These are phyloP conservation scores for Aplochiton taeniatus DNA, from an alignment of 2,797 vertebrate genomes.

Conservation along the genomic window DNA sequence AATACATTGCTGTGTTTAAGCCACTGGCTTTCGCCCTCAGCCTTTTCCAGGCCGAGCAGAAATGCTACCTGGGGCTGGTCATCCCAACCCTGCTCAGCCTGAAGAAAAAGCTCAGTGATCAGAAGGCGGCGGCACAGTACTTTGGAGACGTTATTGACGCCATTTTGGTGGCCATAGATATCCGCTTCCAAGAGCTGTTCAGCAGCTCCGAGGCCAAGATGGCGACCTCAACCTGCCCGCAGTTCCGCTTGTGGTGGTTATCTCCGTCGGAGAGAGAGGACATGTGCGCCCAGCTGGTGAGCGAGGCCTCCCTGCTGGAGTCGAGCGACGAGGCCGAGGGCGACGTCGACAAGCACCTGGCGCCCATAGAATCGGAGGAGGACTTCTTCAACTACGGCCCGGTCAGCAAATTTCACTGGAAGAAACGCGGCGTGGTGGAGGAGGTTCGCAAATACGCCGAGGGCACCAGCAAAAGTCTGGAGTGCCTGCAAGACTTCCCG, in stretches of 20 bases:
- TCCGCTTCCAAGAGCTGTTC: constrained; percentile 71
- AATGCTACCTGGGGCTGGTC: constrained; percentile 74
- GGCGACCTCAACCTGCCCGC: constrained; percentile 71
- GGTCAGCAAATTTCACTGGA: constrained; percentile 41
- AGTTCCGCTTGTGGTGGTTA: constrained; percentile 77
- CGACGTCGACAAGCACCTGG: constrained; percentile 43
- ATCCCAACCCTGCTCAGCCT: constrained; percentile 75
- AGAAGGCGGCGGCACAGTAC: constrained; percentile 60
- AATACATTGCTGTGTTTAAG: constrained; percentile 71
- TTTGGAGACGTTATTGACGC: constrained; percentile 59
- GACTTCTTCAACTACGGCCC: constrained; percentile 76
- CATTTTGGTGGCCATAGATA: constrained; percentile 62
- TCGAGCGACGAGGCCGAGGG: constrained; percentile 31
- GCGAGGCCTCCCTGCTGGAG: constrained; percentile 65
- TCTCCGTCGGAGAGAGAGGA: constrained; percentile 70
- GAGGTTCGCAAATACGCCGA: constrained; percentile 73
- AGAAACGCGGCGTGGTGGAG: constrained; percentile 60
- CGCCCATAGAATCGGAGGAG: constrained; percentile 66
- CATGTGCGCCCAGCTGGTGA: constrained; percentile 66
- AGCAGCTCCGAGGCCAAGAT: constrained; percentile 69
- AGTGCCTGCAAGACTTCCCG: constrained; percentile 76
- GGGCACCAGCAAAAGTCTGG: constrained; percentile 72
- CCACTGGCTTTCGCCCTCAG: constrained; percentile 76
- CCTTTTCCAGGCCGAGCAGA: constrained; percentile 77
- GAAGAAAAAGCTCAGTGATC: constrained; percentile 76